Percentiles rank a stretch among this genome's conserved stretches.
These are phyloP conservation scores for Bufo gargarizans DNA, from an alignment of 2,113 vertebrate genomes.

Conservation along the genomic window DNA sequence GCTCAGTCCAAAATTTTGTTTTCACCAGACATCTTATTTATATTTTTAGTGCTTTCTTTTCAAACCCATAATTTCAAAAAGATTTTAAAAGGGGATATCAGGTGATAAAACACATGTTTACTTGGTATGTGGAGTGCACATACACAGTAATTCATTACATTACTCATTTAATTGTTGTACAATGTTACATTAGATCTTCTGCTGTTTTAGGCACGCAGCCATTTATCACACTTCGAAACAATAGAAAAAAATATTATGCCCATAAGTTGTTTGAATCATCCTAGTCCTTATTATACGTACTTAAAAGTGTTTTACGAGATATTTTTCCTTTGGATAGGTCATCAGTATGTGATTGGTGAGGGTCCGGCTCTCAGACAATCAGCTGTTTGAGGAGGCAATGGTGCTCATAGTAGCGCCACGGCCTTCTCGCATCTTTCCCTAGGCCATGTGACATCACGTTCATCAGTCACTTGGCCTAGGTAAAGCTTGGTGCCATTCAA, in stretches of 20 bases:
- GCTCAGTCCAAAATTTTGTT: constrained; percentile 53
- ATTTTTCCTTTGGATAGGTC: too few species aligned
- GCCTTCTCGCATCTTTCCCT: too few species aligned
- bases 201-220: not conserved
- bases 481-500: too few species aligned
- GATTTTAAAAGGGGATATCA: not conserved
- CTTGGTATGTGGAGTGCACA: not conserved
- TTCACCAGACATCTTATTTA: constrained; percentile 27
- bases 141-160: not conserved
- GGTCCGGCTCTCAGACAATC: too few species aligned
- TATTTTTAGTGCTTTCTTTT: constrained; percentile 4
- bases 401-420: too few species aligned
- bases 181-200: constrained; percentile 2
- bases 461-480: too few species aligned
- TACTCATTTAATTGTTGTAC: not conserved
- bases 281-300: too few species aligned
- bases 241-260: not conserved
- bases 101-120: not conserved
- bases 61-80: not conserved
- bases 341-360: too few species aligned
- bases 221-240: constrained; percentile 7
- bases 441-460: too few species aligned
- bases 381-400: too few species aligned
- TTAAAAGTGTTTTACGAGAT: too few species aligned
- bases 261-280: not conserved